Percentiles rank a stretch among this genome's conserved stretches.
Evolutionary conservation across 2,113 vertebrate genomes (phyloP).

Genomic region (Microtus montanus): DNA sequence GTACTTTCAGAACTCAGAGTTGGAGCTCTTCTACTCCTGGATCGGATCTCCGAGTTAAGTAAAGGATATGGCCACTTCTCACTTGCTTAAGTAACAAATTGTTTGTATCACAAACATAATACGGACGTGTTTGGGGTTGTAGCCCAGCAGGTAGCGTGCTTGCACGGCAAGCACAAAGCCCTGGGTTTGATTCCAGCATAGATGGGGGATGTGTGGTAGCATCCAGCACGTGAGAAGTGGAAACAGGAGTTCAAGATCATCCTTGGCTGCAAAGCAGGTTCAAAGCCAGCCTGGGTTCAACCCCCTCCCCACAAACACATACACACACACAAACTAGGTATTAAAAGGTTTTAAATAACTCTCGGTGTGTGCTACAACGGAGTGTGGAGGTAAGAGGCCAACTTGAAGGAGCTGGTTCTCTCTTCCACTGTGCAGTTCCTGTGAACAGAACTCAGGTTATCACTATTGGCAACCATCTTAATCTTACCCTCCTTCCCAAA

Average conservation of each 20-base stretch:
- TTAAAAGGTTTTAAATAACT: not conserved
- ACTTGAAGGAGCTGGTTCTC: no score
- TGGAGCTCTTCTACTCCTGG: not conserved
- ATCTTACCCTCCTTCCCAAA: not conserved
- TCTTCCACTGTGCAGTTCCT: not conserved
- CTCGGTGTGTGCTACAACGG: not conserved
- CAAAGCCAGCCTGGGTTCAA: not conserved
- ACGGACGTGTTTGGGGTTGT: not conserved
- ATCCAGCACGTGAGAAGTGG: not conserved
- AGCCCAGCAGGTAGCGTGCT: not conserved
- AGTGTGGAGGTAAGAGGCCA: not conserved
- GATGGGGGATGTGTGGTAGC: not conserved
- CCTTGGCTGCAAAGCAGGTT: not conserved
- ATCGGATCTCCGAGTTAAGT: not conserved
- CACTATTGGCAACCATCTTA: not conserved
- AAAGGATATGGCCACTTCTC: not conserved
- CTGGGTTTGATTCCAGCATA: not conserved
- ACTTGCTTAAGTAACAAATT: not conserved
- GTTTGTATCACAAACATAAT: not conserved
- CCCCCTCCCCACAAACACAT: not conserved
- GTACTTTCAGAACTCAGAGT: not conserved
- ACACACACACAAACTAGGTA: not conserved
- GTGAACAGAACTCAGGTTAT: not conserved
- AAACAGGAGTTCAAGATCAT: not conserved
- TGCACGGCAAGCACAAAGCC: not conserved